Evolutionary conservation across 2,888 invertebrate genomes (phyloP).

Genomic region (Bedellia somnulentella): DNA sequence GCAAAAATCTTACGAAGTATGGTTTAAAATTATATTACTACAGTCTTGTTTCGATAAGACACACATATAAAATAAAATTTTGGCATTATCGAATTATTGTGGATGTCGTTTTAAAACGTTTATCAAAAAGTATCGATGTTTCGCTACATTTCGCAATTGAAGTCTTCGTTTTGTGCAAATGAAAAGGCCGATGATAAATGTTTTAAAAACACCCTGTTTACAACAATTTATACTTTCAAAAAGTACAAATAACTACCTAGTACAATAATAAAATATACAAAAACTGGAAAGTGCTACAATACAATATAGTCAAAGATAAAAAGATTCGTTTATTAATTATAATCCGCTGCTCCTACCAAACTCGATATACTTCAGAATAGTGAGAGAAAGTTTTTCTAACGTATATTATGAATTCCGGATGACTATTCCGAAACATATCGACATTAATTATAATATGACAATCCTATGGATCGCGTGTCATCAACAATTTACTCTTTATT

Average conservation of each 20-base stretch:
- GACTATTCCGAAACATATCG: no score
- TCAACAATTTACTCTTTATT: background rate
- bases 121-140: background rate
- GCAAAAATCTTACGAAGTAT: no score
- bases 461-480: background rate
- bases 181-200: no score
- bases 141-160: no score
- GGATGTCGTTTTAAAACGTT: background rate
- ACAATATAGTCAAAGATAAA: slow-evolving; percentile 1
- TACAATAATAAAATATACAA: background rate
- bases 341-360: no score
- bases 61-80: background rate
- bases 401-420: background rate
- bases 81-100: background rate
- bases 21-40: no score
- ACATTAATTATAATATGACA: no score
- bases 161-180: no score
- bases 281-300: slow-evolving; percentile 1
- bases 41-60: background rate
- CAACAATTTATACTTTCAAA: slow-evolving; percentile 2
- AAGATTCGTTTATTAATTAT: background rate
- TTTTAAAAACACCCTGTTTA: background rate
- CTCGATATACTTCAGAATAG: no score
- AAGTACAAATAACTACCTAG: slow-evolving; percentile 1
- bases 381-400: background rate